Conservation (phyloP, 2,888 invertebrate species). For the Leptarthrus brevirostris region DNA sequence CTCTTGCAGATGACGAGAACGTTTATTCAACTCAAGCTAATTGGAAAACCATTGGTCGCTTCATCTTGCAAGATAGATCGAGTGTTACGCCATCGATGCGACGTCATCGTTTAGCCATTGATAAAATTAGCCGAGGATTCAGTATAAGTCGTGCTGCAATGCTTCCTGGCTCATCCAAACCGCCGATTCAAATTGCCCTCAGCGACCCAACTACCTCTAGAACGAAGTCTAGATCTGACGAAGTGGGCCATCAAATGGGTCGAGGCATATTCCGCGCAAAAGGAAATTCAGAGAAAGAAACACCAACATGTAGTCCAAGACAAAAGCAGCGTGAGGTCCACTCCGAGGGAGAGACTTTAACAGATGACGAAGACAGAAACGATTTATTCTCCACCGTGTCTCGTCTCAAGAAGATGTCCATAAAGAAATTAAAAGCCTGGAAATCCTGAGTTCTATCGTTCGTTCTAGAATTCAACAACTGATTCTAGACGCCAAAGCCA, state of each 20-base stretch:
- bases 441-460: constrained; percentile 78
- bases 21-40: constrained; percentile 89
- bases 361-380: constrained; percentile 73
- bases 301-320: constrained; percentile 64
- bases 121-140: constrained; percentile 75
- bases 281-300: constrained; percentile 72
- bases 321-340: constrained; percentile 74
- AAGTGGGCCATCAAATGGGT: constrained; percentile 58
- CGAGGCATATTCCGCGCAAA: constrained; percentile 70
- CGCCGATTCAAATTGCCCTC: constrained; percentile 72
- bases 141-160: constrained; percentile 76
- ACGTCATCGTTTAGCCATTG: constrained; percentile 70
- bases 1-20: constrained; percentile 86
- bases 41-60: constrained; percentile 90
- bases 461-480: constrained; percentile 54
- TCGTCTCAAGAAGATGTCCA: constrained; percentile 81
- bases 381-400: constrained; percentile 80
- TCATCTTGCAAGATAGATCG: constrained; percentile 79
- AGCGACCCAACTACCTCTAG: constrained; percentile 72
- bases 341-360: constrained; percentile 77
- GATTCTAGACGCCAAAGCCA: constrained; percentile 44
- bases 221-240: constrained; percentile 54
- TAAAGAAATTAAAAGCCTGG: constrained; percentile 83
- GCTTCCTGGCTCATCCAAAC: constrained; percentile 69
- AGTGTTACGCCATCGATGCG: constrained; percentile 73